A percentile compares a stretch with the other conserved stretches of the same genome.
Evolutionary conservation across 2,888 invertebrate genomes (phyloP).

Genomic region (Drosophila testacea): DNA sequence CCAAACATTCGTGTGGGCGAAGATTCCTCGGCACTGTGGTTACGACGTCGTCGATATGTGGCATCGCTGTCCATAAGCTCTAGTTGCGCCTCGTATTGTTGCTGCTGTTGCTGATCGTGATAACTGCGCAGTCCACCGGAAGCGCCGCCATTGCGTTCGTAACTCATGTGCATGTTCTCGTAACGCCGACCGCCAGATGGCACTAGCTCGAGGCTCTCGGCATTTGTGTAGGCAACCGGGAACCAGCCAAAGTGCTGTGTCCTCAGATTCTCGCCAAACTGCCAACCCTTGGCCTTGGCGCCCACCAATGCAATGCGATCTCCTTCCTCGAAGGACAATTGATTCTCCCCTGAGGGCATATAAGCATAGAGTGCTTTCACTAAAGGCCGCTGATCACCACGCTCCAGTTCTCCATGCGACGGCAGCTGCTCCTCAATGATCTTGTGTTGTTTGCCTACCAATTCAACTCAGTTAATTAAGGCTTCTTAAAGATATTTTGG

Average conservation of each 20-base stretch:
- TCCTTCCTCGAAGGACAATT: conserved; percentile 95
- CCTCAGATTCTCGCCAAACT: conserved; percentile 97
- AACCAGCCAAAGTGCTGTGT: conserved; percentile 98
- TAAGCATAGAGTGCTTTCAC: conserved; percentile 96
- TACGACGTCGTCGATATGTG: conserved; percentile 77
- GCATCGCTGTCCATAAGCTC: conserved; percentile 78
- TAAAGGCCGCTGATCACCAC: conserved; percentile 89
- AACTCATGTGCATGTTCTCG: conserved; percentile 83
- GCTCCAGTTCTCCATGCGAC: conserved; percentile 74
- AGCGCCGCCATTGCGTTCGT: conserved; percentile 70
- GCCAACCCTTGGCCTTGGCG: conserved; percentile 97
- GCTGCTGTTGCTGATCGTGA: conserved; percentile 68
- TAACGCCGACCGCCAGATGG: conserved; percentile 63
- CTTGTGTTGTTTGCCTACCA: conserved; percentile 70
- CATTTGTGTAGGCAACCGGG: conserved; percentile 96
- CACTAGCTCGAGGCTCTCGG: conserved; percentile 86
- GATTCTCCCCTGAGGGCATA: conserved; percentile 94
- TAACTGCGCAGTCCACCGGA: conserved; percentile 70
- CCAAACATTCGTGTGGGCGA: conserved; percentile 91
- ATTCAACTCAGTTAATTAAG: fast-evolving
- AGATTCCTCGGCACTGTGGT: conserved; percentile 82
- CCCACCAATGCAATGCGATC: conserved; percentile 95
- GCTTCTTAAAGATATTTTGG: fast-evolving
- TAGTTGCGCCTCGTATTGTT: conserved; percentile 76
- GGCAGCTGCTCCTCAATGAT: conserved; percentile 62